Evolutionary conservation across 2,888 invertebrate species (phyloP).

Genomic region (Heliothis peltigera): DNA sequence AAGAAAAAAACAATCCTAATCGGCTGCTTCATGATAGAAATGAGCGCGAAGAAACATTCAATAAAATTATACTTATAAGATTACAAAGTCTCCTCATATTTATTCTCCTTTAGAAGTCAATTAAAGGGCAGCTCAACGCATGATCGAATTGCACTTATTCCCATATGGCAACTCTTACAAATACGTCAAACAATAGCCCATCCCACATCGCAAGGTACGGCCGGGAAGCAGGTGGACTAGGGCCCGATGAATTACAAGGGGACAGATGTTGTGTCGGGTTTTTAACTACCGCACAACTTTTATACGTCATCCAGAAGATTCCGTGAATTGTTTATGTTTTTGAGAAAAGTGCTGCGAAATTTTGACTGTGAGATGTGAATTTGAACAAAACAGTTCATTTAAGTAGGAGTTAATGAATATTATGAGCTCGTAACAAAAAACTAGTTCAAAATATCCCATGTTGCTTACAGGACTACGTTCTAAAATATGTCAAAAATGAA

Average conservation of each 20-base stretch:
- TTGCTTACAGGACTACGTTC: not conserved
- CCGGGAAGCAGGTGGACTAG: constrained; percentile 79
- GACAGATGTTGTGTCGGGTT: constrained; percentile 65
- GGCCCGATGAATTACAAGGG: constrained; percentile 74
- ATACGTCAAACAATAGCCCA: constrained; percentile 15
- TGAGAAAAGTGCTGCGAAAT: not conserved
- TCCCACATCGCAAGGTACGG: constrained; percentile 45
- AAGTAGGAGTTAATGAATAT: too few relatives aligned
- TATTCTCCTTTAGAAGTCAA: too few relatives aligned
- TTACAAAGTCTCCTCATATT: too few relatives aligned
- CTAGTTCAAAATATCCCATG: not conserved
- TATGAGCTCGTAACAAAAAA: not conserved
- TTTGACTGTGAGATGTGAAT: not conserved
- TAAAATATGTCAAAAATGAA: not conserved
- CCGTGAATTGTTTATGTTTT: constrained; percentile 24
- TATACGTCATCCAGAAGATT: constrained; percentile 36
- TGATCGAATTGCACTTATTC: not conserved
- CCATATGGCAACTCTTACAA: not conserved
- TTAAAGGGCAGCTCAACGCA: not conserved
- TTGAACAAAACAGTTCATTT: not conserved
- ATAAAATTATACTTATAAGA: too few relatives aligned
- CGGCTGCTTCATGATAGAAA: too few relatives aligned
- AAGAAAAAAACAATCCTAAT: too few relatives aligned
- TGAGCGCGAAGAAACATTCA: too few relatives aligned
- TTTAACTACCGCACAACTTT: constrained; percentile 52